phyloP scores from a whole-genome alignment of 2,113 vertebrate species.

The Apodemus sylvaticus region DNA sequence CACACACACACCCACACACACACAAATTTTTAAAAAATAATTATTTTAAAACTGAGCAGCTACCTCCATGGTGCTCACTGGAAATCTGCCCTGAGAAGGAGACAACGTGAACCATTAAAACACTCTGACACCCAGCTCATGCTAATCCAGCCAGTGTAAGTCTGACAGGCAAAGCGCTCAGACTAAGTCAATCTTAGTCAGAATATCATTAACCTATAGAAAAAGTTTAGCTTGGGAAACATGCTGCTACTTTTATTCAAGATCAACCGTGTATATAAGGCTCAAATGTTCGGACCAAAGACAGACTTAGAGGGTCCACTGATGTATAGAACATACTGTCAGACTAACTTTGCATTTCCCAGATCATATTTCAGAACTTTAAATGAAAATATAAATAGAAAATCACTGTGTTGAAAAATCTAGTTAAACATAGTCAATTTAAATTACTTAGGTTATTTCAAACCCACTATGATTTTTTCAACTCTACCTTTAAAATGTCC shows the following conservation, averaged over 20 bases:
- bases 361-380: background rate
- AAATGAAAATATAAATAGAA: conserved; percentile 38
- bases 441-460: conserved; percentile 20
- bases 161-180: conserved; percentile 26
- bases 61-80: background rate
- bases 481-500: background rate
- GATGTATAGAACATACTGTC: background rate
- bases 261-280: background rate
- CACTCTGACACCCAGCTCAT: fast-evolving
- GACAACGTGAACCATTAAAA: background rate
- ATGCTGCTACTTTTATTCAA: background rate
- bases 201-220: background rate
- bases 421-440: background rate
- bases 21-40: background rate
- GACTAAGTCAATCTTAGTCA: background rate
- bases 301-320: background rate
- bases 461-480: background rate
- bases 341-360: background rate
- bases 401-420: conserved; percentile 5
- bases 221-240: background rate
- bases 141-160: background rate
- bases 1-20: background rate
- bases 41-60: background rate
- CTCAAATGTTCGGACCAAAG: background rate
- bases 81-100: background rate